Conservation (phyloP, 1,140 invertebrate species). For the Mercenaria mercenaria region DNA sequence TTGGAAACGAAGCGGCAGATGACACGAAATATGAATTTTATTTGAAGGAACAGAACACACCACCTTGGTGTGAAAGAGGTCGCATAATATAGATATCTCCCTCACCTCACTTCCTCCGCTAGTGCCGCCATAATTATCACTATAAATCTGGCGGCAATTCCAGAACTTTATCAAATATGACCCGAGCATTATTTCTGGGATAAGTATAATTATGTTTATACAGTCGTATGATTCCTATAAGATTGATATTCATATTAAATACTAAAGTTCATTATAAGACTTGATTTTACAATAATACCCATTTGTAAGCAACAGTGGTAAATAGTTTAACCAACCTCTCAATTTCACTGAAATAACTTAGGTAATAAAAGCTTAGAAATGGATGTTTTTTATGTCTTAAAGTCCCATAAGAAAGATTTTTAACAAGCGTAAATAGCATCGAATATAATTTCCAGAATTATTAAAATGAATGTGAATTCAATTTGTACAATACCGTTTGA, state of each 20-base stretch:
- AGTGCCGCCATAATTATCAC: neutral
- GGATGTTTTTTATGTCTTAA: constrained; percentile 32
- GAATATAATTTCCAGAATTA: constrained; percentile 33
- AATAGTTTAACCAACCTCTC: constrained; percentile 33
- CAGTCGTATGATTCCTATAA: neutral
- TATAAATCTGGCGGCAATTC: neutral
- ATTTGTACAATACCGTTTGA: constrained; percentile 1
- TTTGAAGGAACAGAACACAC: too few relatives aligned
- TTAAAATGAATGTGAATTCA: constrained; percentile 54
- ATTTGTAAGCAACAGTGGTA: constrained; percentile 16
- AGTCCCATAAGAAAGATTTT: constrained; percentile 42
- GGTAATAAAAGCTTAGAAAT: constrained; percentile 37
- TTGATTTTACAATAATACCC: neutral
- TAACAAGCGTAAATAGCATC: constrained; percentile 25
- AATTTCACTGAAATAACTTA: neutral
- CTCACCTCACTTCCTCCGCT: too few relatives aligned
- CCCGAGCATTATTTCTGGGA: neutral
- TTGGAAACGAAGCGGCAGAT: too few relatives aligned
- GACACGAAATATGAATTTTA: too few relatives aligned
- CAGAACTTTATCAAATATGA: neutral
- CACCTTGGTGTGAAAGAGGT: too few relatives aligned
- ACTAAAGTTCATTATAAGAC: neutral
- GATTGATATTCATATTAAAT: constrained; percentile 11
- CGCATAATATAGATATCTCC: too few relatives aligned
- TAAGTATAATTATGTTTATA: neutral